A percentile compares a stretch with the other conserved stretches of the same genome.
phyloP scores from a whole-genome alignment of 2,888 invertebrate species.

The Steinernema scapterisci region DNA sequence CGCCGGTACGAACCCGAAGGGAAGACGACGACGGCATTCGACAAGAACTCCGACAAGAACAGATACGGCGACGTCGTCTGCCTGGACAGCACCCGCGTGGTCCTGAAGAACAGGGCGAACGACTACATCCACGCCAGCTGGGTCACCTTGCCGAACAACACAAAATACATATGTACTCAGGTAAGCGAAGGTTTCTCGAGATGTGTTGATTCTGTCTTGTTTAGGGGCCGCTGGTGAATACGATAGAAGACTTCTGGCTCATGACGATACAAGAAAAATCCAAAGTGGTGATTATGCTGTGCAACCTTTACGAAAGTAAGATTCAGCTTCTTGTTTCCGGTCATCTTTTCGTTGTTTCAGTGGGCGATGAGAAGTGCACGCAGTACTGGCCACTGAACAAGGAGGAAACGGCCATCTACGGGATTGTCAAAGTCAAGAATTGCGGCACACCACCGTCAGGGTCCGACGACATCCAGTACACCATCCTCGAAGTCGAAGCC shows the following conservation, averaged over 20 bases:
- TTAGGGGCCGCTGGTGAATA: slow-evolving; percentile 88
- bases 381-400: slow-evolving; percentile 34
- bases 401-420: neutral
- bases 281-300: slow-evolving; percentile 88
- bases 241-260: slow-evolving; percentile 91
- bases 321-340: neutral
- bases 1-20: neutral
- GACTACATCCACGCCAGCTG: slow-evolving; percentile 59
- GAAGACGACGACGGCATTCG: neutral
- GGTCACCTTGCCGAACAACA: slow-evolving; percentile 40
- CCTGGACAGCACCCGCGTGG: slow-evolving; percentile 47
- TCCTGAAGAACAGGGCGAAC: slow-evolving; percentile 39
- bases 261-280: slow-evolving; percentile 99
- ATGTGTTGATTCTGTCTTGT: neutral
- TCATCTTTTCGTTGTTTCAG: no score
- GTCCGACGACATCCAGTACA: neutral
- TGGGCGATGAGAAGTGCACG: slow-evolving; percentile 35
- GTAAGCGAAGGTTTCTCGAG: slow-evolving; percentile 17
- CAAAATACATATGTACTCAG: slow-evolving; percentile 52
- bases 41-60: slow-evolving; percentile 7
- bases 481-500: slow-evolving; percentile 33
- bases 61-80: slow-evolving; percentile 48
- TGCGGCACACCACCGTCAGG: neutral
- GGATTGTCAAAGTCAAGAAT: neutral
- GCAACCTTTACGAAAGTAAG: slow-evolving; percentile 38